phyloP scores from a whole-genome alignment of 2,888 invertebrate genomes.

The Hyppa rectilinea region DNA sequence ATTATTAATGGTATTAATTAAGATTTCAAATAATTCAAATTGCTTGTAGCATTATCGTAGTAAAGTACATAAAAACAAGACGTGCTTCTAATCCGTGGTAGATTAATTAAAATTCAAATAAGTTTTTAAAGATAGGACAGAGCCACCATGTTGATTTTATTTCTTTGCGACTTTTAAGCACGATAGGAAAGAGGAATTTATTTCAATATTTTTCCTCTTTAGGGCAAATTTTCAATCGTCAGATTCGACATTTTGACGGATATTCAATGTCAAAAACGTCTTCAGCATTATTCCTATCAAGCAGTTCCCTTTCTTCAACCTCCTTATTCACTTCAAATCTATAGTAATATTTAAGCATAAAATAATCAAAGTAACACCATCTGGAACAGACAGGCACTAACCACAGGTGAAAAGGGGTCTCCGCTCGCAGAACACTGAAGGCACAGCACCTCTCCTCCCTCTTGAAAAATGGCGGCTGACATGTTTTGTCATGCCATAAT shows the following conservation, averaged over 20 bases:
- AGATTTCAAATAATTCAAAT: conserved; percentile 29
- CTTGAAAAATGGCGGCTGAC: conserved; percentile 75
- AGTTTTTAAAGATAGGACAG: background rate
- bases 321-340: background rate
- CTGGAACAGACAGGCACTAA: conserved; percentile 51
- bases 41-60: conserved; percentile 4
- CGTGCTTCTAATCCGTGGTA: background rate
- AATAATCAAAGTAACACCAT: conserved; percentile 46
- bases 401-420: conserved; percentile 57
- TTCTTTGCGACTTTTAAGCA: background rate
- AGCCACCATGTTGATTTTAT: background rate
- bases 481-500: conserved; percentile 81
- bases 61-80: conserved; percentile 3
- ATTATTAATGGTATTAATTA: conserved; percentile 39
- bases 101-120: conserved; percentile 21
- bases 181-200: background rate
- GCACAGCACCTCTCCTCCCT: conserved; percentile 34
- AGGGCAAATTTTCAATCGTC: background rate
- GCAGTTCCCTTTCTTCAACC: background rate
- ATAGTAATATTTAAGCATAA: conserved; percentile 24
- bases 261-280: background rate
- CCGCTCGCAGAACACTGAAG: conserved; percentile 63
- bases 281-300: background rate
- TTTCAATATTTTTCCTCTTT: background rate
- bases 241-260: background rate